Evolutionary conservation across 2,888 invertebrate genomes (phyloP).

Genomic region (Allacma fusca): DNA sequence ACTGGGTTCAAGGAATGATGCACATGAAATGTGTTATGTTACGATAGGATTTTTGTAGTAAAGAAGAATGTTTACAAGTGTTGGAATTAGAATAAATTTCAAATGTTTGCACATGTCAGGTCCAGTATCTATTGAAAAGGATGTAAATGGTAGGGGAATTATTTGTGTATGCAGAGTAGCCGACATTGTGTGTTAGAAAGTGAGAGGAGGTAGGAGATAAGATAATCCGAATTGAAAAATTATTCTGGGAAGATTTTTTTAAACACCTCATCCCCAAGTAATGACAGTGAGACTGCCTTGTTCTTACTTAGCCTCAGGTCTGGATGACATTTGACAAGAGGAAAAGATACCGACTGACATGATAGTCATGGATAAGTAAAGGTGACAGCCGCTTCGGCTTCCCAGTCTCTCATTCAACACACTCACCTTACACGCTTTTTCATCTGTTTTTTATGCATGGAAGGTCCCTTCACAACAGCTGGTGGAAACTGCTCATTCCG

Average conservation of each 20-base stretch:
- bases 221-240: conserved; percentile 51
- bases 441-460: no score
- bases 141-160: no score
- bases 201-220: not conserved
- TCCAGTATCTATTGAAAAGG: no score
- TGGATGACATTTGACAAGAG: conserved; percentile 53
- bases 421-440: conserved; percentile 30
- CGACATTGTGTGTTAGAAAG: not conserved
- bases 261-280: conserved; percentile 46
- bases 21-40: no score
- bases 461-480: no score
- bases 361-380: conserved; percentile 39
- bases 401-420: conserved; percentile 27
- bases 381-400: conserved; percentile 43
- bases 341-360: conserved; percentile 55
- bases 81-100: no score
- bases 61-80: no score
- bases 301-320: conserved; percentile 32
- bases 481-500: no score
- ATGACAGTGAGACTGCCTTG: conserved; percentile 41
- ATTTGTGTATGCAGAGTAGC: no score
- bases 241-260: conserved; percentile 48
- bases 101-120: no score
- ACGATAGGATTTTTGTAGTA: no score
- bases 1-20: no score